Base-by-base conservation (phyloP, 2,888 invertebrate genomes). In the Tolmerus cingulatus region DNA sequence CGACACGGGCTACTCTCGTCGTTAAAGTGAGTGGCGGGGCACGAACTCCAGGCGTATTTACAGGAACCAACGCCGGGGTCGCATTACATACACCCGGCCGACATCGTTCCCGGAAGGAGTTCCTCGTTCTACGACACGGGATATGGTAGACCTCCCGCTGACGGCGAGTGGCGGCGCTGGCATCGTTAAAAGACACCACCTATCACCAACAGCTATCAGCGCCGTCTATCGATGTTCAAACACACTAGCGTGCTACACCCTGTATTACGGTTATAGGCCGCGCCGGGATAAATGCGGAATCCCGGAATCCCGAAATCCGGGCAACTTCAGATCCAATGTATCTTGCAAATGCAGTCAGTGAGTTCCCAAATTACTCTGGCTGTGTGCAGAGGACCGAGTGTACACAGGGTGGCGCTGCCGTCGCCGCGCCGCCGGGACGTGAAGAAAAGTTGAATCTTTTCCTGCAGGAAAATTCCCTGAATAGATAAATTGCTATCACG, bases 401-500 rank as follows among this genome's bases (percentile, higher is more conserved):
- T 46, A 46, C 43, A 46, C 43, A 76, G 74, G 23, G 66, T 12
- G 66, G 27, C 66, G 19, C 5, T 55, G n/a, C 19, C 16, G 14
- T 46, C 43, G 12, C 12, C 43, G 14, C 43, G 66, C 66, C 27
- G 27, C 66, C 23, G 37, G 30, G 46, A 85, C 74, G 85, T 74
- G 74, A 85, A 85, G 74, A 74, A 74, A 85, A 74, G 85, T 85
- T 74, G 85, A 85, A 74, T 85, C 74, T 85, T 74, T 66, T 66
- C 23, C 85, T 85, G 85, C 43, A 85, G 85, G 40, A 85, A 85
- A 87, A 55, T 77, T 78, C 66, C 77, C 86, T 79, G 82, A 87
- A 87, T 78, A 87, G 87, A 87, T 87, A 87, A 87, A 87, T 87
- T 87, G 86, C 74, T 82, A 87, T 87, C 86, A 87, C 87, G 87